Base-by-base conservation (phyloP, 2,797 vertebrate species). In the Limosa lapponica region DNA sequence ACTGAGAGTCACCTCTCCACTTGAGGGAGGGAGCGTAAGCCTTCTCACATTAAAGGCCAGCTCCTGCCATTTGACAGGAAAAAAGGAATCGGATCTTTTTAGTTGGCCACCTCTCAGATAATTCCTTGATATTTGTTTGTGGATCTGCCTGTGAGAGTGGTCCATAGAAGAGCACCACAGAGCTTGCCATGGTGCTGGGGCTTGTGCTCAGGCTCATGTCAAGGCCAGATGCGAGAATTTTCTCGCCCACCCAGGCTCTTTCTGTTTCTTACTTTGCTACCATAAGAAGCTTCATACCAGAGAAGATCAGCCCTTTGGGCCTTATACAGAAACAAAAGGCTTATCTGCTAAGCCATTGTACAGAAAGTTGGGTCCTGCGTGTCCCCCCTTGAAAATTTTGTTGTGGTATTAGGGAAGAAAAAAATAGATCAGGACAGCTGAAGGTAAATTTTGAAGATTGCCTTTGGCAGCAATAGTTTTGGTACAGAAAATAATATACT, bases 91-190 rank as follows among this genome's bases (percentile, higher is more conserved):
- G 11, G 57, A 64, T 77, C 61, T 6, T 87, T 94, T 87, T 84
- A 85, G 49, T 13, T 13, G 10, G 28, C 64, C 24, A 1, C 57
- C 59, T 70, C 51, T 87, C 52, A 64, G 32, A 55, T 87, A 89
- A 82, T 82, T 93, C 83, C 83, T 70, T 94, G 73, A 49, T 87
- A 83, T 81, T 94, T 94, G 66, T 87, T 82, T 75, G 80, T 82
- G 91, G 70, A 64, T 95, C 39, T 94, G 61, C 16, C 43, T 70
- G 51, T 2, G 8, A 62, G 36, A 82, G 51, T 16, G 34, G 39
- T 43, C 58, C 11, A 1, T 13, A 46, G 51, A 55, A 66, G 51
- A 61, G 27, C 7, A 2, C 36, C 66, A 82, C 3, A 6, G 74
- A 65, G 46, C n/a, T 66, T 9, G 6, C 57, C 1, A 0, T 3